Base-by-base conservation (phyloP, 2,113 vertebrate genomes). In the Ptilorrhoa leucosticta region DNA sequence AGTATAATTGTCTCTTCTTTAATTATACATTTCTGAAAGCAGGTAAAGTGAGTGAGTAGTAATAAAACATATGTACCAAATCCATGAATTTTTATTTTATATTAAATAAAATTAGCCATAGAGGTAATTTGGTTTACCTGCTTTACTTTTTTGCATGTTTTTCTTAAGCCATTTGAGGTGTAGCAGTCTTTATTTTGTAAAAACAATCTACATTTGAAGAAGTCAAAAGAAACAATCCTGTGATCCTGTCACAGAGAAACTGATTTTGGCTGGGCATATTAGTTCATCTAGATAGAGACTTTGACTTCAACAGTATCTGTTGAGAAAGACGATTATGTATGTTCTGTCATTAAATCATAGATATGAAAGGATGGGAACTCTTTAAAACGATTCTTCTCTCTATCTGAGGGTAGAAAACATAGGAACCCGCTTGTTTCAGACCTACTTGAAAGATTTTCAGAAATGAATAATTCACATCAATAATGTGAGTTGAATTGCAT, bases 401-500 rank as follows among this genome's bases (percentile, higher is more conserved):
- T 44, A 70, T 89, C 26, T 73, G 37, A 53, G 31, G 18, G 24
- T 30, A 60, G 56, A 31, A 73, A 90, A 57, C 13, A 7, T 39
- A 70, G 65, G 48, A 88, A 92, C 45, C 39, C 81, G 48, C 42
- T 83, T 90, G 24, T 40, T 76, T 95, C 63, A 84, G 79, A 53
- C 27, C 42, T 61, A 68, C 33, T 58, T 93, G 72, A 78, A 90
- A 90, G 60, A 90, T 57, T 86, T 88, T 54, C 69, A 72, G 73
- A 91, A 88, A 42, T 87, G 39, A 93, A 79, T 88, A 64, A 88
- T 85, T 78, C 70, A 48, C 68, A 89, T 75, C 23, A 83, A 37
- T 83, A 93, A 81, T 40, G 39, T 72, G 71, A 83, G 31, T 35
- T 63, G 65, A 96, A 94, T 92, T 96, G 53, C 56, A 72, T 91